Evolutionary conservation across 92 coral and sea anemone species (phyloP).

Genomic region (Siderastrea radians): DNA sequence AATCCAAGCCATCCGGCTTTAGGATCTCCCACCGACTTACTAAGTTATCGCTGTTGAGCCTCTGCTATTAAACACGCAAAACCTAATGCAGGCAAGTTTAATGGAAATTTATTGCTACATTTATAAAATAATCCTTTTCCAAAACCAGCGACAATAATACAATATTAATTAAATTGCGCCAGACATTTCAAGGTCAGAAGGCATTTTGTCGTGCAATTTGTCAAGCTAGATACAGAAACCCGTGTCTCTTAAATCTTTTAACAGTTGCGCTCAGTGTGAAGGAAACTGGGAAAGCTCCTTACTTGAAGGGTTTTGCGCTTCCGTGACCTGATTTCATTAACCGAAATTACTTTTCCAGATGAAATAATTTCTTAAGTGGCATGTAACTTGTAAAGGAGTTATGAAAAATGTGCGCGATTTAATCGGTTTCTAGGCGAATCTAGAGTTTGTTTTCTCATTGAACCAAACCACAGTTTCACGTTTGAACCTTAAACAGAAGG

Average conservation of each 20-base stretch:
- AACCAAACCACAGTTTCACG: not conserved
- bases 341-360: constrained; percentile 13
- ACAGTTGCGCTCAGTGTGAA: constrained; percentile 20
- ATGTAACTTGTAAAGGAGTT: constrained; percentile 26
- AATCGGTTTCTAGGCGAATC: not conserved
- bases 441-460: not conserved
- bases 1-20: constrained; percentile 26
- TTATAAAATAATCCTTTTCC: not conserved
- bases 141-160: constrained; percentile 2
- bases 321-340: constrained; percentile 34
- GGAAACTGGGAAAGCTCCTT: constrained; percentile 13
- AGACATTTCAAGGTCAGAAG: not conserved
- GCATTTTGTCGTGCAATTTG: not conserved
- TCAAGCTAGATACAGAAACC: not conserved
- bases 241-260: not conserved
- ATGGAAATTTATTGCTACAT: not conserved
- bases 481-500: constrained; percentile 1
- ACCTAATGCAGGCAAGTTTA: not conserved
- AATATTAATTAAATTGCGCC: not conserved
- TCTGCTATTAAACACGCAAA: not conserved
- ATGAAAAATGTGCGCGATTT: not conserved
- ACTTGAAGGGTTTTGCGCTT: constrained; percentile 20
- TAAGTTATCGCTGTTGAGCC: not conserved
- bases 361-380: constrained; percentile 28
- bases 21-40: not conserved